Percentiles rank a stretch among this genome's conserved stretches.
Conservation (phyloP, 2,113 vertebrate genomes). For the Entomyzon cyanotis region DNA sequence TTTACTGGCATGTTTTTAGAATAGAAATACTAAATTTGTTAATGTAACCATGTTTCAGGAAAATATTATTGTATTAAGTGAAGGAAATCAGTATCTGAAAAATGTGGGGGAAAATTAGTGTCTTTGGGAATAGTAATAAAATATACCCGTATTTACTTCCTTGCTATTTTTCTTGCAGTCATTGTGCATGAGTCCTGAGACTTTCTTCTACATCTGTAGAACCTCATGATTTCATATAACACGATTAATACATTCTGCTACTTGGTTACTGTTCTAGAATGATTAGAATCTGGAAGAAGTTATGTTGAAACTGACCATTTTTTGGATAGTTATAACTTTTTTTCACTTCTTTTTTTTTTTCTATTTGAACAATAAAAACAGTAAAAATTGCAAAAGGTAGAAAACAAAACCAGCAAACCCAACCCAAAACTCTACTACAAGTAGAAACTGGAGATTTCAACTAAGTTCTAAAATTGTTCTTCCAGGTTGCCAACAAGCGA, state of each 20-base stretch:
- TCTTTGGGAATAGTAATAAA: not conserved
- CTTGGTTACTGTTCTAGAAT: not conserved
- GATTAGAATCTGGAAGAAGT: not conserved
- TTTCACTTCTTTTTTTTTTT: not conserved
- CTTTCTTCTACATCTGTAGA: not conserved
- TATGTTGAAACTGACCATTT: not conserved
- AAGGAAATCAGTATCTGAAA: not conserved
- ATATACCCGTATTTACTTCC: not conserved
- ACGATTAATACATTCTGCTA: not conserved
- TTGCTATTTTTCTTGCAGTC: not conserved
- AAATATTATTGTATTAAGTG: not conserved
- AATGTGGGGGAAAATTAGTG: not conserved
- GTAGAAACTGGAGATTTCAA: not conserved
- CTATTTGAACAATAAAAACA: not conserved
- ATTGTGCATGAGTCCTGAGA: not conserved
- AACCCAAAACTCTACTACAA: not conserved
- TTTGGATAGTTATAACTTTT: not conserved
- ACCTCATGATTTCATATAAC: not conserved
- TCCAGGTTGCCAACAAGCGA: slow-evolving; percentile 94
- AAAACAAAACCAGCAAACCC: not conserved
- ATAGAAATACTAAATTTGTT: not conserved
- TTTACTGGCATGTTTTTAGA: not conserved
- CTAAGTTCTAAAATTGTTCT: slow-evolving; percentile 1
- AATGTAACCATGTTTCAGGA: not conserved
- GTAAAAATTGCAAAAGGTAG: not conserved